phyloP scores from a whole-genome alignment of 2,888 invertebrate species.

The Ormyrus rosae region DNA sequence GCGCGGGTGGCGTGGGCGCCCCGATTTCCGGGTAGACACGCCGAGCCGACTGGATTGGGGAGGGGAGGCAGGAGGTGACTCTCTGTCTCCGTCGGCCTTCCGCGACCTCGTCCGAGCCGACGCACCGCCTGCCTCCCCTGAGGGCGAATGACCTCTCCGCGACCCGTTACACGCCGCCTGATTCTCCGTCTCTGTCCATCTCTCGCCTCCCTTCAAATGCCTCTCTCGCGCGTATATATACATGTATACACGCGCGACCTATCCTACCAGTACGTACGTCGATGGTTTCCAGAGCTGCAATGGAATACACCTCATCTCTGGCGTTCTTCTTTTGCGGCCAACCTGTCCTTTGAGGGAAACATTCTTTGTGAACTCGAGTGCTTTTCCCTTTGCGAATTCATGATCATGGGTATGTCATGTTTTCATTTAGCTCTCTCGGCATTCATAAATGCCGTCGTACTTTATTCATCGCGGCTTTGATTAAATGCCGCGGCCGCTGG shows the following conservation, averaged over 20 bases:
- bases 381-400: no score
- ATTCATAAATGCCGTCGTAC: no score
- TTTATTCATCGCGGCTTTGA: no score
- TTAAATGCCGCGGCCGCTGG: no score
- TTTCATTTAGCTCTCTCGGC: no score
- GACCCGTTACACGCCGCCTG: conserved; percentile 38
- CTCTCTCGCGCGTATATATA: not conserved
- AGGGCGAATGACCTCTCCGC: conserved; percentile 48
- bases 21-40: conserved; percentile 48
- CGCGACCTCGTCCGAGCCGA: conserved; percentile 34
- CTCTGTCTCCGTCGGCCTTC: conserved; percentile 23
- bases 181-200: conserved; percentile 43
- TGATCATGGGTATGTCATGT: no score
- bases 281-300: conserved; percentile 1
- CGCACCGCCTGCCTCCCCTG: not conserved
- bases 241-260: not conserved
- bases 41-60: not conserved
- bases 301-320: not conserved
- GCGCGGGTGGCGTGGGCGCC: conserved; percentile 1
- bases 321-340: not conserved
- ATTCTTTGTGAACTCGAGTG: not conserved
- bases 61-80: not conserved
- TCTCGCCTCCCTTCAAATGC: conserved; percentile 10
- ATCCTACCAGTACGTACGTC: not conserved
- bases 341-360: not conserved